A percentile compares a stretch with the other conserved stretches of the same genome.
Evolutionary conservation across 1,140 invertebrate species (phyloP).

Genomic region (Drosophila bipectinata): DNA sequence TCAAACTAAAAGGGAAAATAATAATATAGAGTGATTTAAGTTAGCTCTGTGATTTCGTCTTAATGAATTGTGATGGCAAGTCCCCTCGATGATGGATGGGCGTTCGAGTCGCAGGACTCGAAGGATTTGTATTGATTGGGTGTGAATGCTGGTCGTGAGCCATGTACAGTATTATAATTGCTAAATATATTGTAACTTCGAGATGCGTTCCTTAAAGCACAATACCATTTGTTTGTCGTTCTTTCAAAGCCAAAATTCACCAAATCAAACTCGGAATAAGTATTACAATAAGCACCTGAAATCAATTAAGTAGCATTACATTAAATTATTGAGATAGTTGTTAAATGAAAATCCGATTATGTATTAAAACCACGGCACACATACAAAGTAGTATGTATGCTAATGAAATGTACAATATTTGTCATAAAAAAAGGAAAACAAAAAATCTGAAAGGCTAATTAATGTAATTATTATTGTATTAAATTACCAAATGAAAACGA

Average conservation of each 20-base stretch:
- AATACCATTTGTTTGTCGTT: conserved; percentile 6
- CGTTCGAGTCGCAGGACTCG: conserved; percentile 6
- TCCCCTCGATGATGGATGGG: conserved; percentile 28
- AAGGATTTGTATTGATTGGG: conserved; percentile 24
- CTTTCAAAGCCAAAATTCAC: conserved; percentile 26
- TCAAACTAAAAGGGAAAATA: background rate
- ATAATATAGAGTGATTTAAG: conserved; percentile 4
- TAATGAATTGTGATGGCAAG: conserved; percentile 75
- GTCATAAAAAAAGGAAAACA: conserved; percentile 28
- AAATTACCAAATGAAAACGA: conserved; percentile 58
- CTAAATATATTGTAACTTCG: background rate
- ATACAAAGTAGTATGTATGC: conserved; percentile 3
- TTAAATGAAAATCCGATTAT: conserved; percentile 37
- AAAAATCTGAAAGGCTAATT: conserved; percentile 60
- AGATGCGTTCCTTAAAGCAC: conserved; percentile 25
- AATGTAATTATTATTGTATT: conserved; percentile 77
- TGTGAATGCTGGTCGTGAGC: conserved; percentile 41
- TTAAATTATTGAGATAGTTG: conserved; percentile 68
- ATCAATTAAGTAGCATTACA: conserved; percentile 70
- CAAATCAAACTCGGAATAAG: conserved; percentile 19
- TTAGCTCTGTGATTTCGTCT: conserved; percentile 69
- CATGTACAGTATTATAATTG: conserved; percentile 72
- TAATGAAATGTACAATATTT: conserved; percentile 42
- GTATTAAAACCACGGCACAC: conserved; percentile 6
- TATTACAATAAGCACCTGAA: conserved; percentile 41